A percentile compares a stretch with the other conserved stretches of the same genome.
phyloP scores from a whole-genome alignment of 2,797 vertebrate genomes.

The Epinephelus coioides region DNA sequence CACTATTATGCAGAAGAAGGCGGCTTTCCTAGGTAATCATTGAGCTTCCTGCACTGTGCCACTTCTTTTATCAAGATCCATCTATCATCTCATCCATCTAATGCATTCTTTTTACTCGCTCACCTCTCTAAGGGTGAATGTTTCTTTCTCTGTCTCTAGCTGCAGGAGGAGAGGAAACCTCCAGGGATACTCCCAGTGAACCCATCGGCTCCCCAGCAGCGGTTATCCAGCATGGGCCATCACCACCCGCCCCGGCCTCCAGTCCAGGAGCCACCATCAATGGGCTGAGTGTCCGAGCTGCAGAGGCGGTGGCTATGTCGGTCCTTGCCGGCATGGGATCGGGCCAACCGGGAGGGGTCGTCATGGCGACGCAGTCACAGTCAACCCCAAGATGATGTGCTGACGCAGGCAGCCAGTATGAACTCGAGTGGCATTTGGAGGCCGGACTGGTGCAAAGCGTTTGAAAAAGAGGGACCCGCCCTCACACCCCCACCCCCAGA shows the following conservation, averaged over 20 bases:
- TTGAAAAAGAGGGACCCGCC: constrained; percentile 58
- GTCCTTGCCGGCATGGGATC: constrained; percentile 95
- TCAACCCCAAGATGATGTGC: constrained; percentile 94
- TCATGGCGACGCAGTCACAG: constrained; percentile 90
- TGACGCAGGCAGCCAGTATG: constrained; percentile 62
- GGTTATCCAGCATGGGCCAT: constrained; percentile 91
- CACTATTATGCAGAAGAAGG: constrained; percentile 96
- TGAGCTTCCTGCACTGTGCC: constrained; percentile 2
- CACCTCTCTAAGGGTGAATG: constrained; percentile 87
- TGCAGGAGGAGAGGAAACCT: constrained; percentile 88
- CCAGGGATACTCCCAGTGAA: constrained; percentile 88
- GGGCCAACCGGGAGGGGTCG: constrained; percentile 87
- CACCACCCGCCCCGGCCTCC: constrained; percentile 71
- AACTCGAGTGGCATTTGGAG: constrained; percentile 72
- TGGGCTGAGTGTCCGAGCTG: constrained; percentile 91
- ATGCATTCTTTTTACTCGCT: constrained; percentile 75
- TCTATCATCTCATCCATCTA: constrained; percentile 79
- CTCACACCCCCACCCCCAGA: constrained; percentile 47
- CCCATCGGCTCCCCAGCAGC: constrained; percentile 89
- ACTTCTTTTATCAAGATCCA: constrained; percentile 55
- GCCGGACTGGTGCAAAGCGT: constrained; percentile 68
- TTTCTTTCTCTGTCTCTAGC: constrained; percentile 82
- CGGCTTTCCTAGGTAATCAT: constrained; percentile 91
- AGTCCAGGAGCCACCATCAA: constrained; percentile 89
- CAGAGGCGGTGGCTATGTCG: constrained; percentile 94